Evolutionary conservation across 1,140 invertebrate genomes (phyloP).

Genomic region (Mesaphorura yosii): DNA sequence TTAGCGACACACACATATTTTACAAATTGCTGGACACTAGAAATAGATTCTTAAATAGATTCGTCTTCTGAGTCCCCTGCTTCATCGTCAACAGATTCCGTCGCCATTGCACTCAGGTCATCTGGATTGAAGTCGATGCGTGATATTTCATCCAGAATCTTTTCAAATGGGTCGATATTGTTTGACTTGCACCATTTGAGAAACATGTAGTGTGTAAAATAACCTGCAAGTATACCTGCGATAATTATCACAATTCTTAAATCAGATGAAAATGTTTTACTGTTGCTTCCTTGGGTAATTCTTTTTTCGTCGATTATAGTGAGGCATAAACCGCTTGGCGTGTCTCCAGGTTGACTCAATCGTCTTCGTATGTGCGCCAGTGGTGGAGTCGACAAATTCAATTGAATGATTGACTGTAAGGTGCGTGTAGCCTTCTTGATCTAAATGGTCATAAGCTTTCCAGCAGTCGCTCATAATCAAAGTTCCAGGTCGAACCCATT

Average conservation of each 20-base stretch:
- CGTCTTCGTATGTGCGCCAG: slow-evolving; percentile 7
- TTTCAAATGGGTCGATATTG: not conserved
- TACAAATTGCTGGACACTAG: too few relatives aligned
- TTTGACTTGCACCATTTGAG: not conserved
- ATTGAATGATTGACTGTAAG: slow-evolving; percentile 9
- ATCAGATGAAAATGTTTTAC: too few relatives aligned
- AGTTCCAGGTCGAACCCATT: slow-evolving; percentile 32
- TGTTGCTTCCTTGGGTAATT: too few relatives aligned
- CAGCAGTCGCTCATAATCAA: slow-evolving; percentile 33
- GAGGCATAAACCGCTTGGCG: not conserved
- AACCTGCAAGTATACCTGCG: too few relatives aligned
- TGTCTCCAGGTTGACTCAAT: slow-evolving; percentile 6
- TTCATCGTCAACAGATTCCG: too few relatives aligned
- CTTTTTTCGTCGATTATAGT: not conserved
- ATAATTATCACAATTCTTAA: too few relatives aligned
- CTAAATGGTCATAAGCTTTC: slow-evolving; percentile 16
- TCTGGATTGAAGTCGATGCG: not conserved
- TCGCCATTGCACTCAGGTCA: too few relatives aligned
- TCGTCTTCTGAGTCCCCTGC: too few relatives aligned
- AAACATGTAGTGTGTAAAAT: slow-evolving; percentile 6
- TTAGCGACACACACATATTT: too few relatives aligned
- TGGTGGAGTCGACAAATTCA: not conserved
- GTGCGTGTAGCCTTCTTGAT: slow-evolving; percentile 1
- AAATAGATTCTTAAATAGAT: too few relatives aligned
- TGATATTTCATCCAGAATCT: not conserved